A percentile compares a stretch with the other conserved stretches of the same genome.
phyloP scores from a whole-genome alignment of 2,888 invertebrate genomes.

The Oxycera nigricornis region DNA sequence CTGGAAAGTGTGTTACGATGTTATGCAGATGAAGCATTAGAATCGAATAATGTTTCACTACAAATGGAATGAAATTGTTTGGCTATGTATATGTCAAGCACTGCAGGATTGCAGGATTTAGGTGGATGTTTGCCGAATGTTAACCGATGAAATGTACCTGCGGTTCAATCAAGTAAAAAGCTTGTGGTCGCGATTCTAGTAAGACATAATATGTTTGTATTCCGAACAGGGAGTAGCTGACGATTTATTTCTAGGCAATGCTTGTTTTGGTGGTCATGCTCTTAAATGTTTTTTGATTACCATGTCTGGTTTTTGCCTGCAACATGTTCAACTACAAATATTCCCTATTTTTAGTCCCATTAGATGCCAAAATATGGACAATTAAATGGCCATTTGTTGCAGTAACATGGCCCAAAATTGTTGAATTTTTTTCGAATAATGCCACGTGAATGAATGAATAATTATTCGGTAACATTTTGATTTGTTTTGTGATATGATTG shows the following conservation, averaged over 20 bases:
- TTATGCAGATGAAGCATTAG: slow-evolving; percentile 18
- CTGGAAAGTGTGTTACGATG: neutral
- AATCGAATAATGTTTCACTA: slow-evolving; percentile 19
- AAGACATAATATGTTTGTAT: neutral
- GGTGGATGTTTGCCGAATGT: neutral
- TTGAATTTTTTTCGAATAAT: neutral
- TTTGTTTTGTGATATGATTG: too few relatives aligned
- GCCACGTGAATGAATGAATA: neutral
- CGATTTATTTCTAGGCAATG: neutral
- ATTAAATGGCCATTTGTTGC: neutral
- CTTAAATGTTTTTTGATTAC: neutral
- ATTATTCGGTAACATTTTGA: neutral
- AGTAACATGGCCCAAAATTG: neutral
- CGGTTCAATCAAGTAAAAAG: neutral
- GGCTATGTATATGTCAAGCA: neutral
- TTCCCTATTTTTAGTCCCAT: neutral
- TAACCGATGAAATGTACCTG: neutral
- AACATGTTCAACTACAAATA: neutral
- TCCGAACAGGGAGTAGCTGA: neutral
- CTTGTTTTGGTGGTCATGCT: neutral
- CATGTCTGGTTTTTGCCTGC: neutral
- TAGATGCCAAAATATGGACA: neutral
- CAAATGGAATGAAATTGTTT: neutral
- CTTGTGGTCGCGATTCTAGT: neutral
- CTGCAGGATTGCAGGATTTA: neutral